Base-by-base conservation (phyloP, 2,888 invertebrate species). In the Aleiodes testaceus region DNA sequence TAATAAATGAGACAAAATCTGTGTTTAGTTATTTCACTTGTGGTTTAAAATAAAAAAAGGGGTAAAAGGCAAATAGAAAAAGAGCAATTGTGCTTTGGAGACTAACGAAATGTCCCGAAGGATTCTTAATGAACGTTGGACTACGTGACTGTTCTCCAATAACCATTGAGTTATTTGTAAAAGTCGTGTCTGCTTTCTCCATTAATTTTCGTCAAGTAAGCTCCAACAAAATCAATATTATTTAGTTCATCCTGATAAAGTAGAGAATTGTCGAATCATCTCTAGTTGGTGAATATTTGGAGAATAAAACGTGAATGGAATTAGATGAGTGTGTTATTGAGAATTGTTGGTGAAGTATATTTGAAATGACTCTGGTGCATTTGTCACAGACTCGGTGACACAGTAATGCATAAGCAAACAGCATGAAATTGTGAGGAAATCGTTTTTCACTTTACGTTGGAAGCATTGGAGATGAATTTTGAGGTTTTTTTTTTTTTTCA, bases 401-500 rank as follows among this genome's bases (percentile, higher is more conserved):
- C 18, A 44, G 66, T 67, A 73, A 75, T 75, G 75, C 73, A 75
- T 75, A 69, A 68, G 71, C 69, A 73, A 75, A 73, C 45, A 73
- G 75, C 69, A 67, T 72, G 70, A 73, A 73, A 65, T 75, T 72
- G 71, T 66, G 64, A 66, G 66, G 69, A 69, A 69, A 73, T 68
- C 59, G 66, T 69, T 69, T 64, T 69, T 50, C 66, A 55, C 64
- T 64, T 64, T 47, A n/a, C 47, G 59, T 36, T 36, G 36, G 11
- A 26, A 26, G n/a, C n/a, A n/a, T 26, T 26, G 6, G 9, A 36
- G 36, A 36, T 36, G 11, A 36, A 36, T 36, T 36, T 36, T 36
- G 6, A 36, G 11, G 9, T 9, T 6, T 36, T 7, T 2, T 2
- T 6, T 9, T 9, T 36, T 36, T 36, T 2, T 36, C 36, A 6